phyloP scores from a whole-genome alignment of 2,797 vertebrate genomes.

The Champsocephalus gunnari region DNA sequence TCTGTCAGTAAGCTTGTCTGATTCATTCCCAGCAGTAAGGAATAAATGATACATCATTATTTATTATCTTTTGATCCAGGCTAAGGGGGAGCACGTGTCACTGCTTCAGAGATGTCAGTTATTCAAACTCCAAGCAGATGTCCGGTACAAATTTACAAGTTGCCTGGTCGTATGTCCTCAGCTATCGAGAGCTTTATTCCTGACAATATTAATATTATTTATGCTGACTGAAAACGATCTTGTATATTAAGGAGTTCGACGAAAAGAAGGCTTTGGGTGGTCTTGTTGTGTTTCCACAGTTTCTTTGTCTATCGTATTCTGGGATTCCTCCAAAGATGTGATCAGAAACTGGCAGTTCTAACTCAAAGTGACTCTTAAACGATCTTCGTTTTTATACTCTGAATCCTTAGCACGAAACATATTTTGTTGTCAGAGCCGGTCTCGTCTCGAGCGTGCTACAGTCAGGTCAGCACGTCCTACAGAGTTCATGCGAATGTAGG shows the following conservation, averaged over 20 bases:
- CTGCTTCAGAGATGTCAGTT: conserved; percentile 64
- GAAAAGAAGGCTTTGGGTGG: conserved; percentile 69
- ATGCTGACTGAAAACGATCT: conserved; percentile 55
- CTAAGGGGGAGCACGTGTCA: conserved; percentile 71
- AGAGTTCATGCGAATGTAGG: conserved; percentile 74
- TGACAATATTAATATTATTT: conserved; percentile 51
- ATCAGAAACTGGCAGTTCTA: conserved; percentile 62
- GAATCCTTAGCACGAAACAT: conserved; percentile 33
- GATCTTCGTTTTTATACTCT: conserved; percentile 38
- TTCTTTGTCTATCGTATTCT: conserved; percentile 59
- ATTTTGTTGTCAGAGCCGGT: conserved; percentile 33
- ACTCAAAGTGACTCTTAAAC: conserved; percentile 49
- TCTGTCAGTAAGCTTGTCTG: conserved; percentile 58
- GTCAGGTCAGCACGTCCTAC: conserved; percentile 59
- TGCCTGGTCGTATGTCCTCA: conserved; percentile 53
- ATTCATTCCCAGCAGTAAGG: conserved; percentile 53
- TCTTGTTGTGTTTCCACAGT: conserved; percentile 66
- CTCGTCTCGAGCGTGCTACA: conserved; percentile 41
- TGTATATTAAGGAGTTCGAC: conserved; percentile 30
- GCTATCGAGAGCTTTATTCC: conserved; percentile 42
- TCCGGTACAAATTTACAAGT: conserved; percentile 47
- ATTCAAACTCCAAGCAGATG: conserved; percentile 77
- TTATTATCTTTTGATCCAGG: conserved; percentile 62
- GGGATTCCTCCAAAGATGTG: conserved; percentile 70
- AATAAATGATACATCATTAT: conserved; percentile 49